A percentile compares a stretch with the other conserved stretches of the same genome.
Conservation (phyloP, 2,888 invertebrate species). For the Saturnia japonica region DNA sequence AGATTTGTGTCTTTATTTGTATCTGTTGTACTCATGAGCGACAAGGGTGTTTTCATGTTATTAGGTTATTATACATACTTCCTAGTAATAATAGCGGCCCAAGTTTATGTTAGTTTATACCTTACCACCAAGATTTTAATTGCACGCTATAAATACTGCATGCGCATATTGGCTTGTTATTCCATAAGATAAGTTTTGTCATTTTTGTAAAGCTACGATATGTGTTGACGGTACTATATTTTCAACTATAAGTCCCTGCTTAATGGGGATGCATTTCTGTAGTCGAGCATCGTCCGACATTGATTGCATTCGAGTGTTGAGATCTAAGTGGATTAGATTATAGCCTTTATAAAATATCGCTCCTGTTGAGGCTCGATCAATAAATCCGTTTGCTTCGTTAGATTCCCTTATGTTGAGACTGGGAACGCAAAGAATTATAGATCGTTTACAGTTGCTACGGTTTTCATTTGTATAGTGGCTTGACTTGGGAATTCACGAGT, state of each 20-base stretch:
- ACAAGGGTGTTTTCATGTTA: too few species aligned
- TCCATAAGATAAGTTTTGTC: background rate
- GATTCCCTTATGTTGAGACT: constrained; percentile 28
- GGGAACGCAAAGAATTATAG: constrained; percentile 16
- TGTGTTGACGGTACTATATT: background rate
- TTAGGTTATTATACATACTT: background rate
- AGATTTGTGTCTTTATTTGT: background rate
- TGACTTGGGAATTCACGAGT: background rate
- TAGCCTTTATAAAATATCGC: constrained; percentile 36
- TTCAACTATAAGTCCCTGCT: constrained; percentile 45
- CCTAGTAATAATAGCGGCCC: background rate
- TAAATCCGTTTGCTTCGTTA: constrained; percentile 32
- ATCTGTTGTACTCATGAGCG: background rate
- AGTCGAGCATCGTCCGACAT: constrained; percentile 31
- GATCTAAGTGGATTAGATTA: constrained; percentile 40
- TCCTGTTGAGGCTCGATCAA: constrained; percentile 29
- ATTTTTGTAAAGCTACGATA: background rate
- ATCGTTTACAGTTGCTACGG: constrained; percentile 5
- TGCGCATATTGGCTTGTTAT: background rate
- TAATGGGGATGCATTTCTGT: constrained; percentile 44
- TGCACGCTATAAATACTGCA: background rate
- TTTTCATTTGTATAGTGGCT: background rate
- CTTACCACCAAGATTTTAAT: background rate
- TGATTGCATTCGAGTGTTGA: constrained; percentile 40
- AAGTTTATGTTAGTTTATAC: background rate